phyloP scores from a whole-genome alignment of 2,888 invertebrate species.

The Opisthograptis luteolata region DNA sequence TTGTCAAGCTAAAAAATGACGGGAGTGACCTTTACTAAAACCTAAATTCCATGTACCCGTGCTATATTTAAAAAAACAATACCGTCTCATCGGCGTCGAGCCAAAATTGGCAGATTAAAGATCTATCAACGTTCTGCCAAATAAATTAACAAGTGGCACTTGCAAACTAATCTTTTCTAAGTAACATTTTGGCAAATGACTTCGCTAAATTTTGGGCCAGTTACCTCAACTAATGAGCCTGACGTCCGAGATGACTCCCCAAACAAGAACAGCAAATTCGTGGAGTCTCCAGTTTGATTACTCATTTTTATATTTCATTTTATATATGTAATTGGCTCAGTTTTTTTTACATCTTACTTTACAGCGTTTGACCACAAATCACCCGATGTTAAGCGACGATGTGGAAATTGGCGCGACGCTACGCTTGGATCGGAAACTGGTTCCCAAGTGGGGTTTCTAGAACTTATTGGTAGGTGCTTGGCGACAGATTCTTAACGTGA shows the following conservation, averaged over 20 bases:
- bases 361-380: too few species aligned
- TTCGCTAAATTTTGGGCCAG: constrained; percentile 72
- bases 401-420: too few species aligned
- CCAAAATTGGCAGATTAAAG: constrained; percentile 35
- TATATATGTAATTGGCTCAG: too few species aligned
- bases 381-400: too few species aligned
- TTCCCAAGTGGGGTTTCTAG: too few species aligned
- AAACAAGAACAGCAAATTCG: constrained; percentile 56
- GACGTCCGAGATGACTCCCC: constrained; percentile 74
- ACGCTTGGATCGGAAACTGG: too few species aligned
- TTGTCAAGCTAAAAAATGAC: too few species aligned
- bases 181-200: constrained; percentile 69
- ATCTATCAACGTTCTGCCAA: constrained; percentile 34
- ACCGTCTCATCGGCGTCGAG: constrained; percentile 23
- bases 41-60: constrained; percentile 5
- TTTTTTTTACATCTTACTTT: too few species aligned
- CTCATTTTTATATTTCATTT: not conserved
- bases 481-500: too few species aligned
- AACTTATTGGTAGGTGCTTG: too few species aligned
- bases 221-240: constrained; percentile 80
- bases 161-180: constrained; percentile 55
- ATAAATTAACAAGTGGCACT: constrained; percentile 50
- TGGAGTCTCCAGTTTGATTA: constrained; percentile 39
- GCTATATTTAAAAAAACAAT: constrained; percentile 20
- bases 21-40: constrained; percentile 1